Conservation (phyloP, 2,113 vertebrate species). For the Solea solea region DNA sequence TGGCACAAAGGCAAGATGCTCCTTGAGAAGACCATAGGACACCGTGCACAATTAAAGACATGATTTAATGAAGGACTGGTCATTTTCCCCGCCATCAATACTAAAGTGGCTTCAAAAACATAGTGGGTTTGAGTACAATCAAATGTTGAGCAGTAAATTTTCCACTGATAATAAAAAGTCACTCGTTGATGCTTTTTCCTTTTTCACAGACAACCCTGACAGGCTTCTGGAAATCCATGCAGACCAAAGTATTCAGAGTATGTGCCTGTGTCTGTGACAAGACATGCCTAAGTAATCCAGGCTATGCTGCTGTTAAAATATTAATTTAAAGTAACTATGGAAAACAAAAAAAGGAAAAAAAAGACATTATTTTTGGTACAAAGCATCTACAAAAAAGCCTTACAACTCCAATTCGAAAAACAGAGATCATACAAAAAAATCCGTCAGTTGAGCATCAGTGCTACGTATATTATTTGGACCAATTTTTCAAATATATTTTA, state of each 20-base stretch:
- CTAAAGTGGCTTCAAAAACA: constrained; percentile 82
- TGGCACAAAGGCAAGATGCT: constrained; percentile 56
- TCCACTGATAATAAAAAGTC: constrained; percentile 65
- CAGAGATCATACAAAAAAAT: constrained; percentile 90
- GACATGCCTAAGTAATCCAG: constrained; percentile 77
- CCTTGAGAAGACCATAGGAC: constrained; percentile 65
- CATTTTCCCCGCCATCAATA: constrained; percentile 72
- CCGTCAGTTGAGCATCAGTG: constrained; percentile 86
- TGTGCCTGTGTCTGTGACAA: constrained; percentile 83
- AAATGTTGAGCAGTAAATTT: constrained; percentile 69
- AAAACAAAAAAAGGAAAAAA: constrained; percentile 63
- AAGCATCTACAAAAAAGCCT: constrained; percentile 92
- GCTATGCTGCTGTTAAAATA: constrained; percentile 82
- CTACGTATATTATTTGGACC: constrained; percentile 87
- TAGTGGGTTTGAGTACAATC: constrained; percentile 78
- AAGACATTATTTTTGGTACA: constrained; percentile 88
- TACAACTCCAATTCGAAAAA: constrained; percentile 88
- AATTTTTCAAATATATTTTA: constrained; percentile 90
- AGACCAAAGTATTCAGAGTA: constrained; percentile 72
- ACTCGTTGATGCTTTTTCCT: constrained; percentile 65
- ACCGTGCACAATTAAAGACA: constrained; percentile 70
- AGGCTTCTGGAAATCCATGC: constrained; percentile 77
- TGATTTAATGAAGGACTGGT: constrained; percentile 71
- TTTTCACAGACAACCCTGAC: constrained; percentile 64
- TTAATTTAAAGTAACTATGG: constrained; percentile 80